These are phyloP conservation scores for Urophycis tenuis DNA, from an alignment of 2,797 vertebrate genomes.

Conservation along the genomic window DNA sequence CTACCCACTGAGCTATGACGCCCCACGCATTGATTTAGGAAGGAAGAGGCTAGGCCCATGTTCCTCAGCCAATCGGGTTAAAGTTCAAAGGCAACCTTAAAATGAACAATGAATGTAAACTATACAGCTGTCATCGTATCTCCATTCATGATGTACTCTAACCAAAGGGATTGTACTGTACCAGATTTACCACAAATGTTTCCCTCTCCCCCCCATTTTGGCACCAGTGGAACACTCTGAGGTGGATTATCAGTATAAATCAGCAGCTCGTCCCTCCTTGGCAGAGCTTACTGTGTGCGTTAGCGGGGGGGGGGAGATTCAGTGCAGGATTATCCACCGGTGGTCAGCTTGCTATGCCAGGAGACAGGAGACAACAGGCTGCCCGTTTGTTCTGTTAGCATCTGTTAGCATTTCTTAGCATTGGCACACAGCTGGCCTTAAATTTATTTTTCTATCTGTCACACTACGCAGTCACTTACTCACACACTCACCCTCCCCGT, in stretches of 20 bases:
- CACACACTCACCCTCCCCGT: background rate
- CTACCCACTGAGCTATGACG: no score
- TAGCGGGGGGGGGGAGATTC: conserved; percentile 24
- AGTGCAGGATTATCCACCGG: conserved; percentile 25
- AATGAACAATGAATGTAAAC: background rate
- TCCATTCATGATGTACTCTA: no score
- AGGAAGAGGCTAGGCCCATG: no score
- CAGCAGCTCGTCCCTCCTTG: conserved; percentile 43
- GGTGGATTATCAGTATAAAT: conserved; percentile 43
- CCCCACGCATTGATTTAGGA: no score
- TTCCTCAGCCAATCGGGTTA: background rate
- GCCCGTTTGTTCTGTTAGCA: conserved; percentile 25
- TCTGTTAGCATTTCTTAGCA: conserved; percentile 33
- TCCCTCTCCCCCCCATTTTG: conserved; percentile 25
- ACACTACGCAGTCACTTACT: background rate
- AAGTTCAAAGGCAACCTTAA: background rate
- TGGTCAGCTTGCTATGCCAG: conserved; percentile 29
- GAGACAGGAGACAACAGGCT: conserved; percentile 26
- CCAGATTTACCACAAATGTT: background rate
- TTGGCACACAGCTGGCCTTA: conserved; percentile 24
- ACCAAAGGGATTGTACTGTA: background rate
- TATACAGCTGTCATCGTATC: background rate
- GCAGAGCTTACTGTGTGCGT: conserved; percentile 36
- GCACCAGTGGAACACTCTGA: conserved; percentile 25
- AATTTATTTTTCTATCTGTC: background rate